Base-by-base conservation (phyloP, 2,888 invertebrate species). In the Pandemis cinnamomeana region DNA sequence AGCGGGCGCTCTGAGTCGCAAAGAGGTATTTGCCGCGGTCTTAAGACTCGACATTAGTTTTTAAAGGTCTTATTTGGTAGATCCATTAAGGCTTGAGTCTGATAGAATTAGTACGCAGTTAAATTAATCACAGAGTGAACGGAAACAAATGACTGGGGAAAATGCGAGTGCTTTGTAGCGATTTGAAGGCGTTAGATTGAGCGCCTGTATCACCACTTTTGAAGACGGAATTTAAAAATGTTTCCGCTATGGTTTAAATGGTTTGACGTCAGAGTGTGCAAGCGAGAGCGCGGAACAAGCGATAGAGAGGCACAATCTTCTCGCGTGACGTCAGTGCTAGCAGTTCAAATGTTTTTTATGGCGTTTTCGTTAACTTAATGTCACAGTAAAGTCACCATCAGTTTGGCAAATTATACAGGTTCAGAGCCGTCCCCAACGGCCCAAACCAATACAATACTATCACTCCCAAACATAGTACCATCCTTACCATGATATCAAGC, bases 11-110 rank as follows among this genome's bases (percentile, higher is more conserved):
- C 81, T 83, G 86, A 92, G 91, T 91, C 90, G 89, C 93, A 93
- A 93, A 93, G 93, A 92, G 93, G 93, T 93, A 93, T 93, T 93
- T 93, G 92, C 89, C 89, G 89, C 86, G 87, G 91, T 87, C 91
- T 93, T 92, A 92, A 91, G 91, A 87, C 91, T 87, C 91, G 88
- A 89, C 93, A 93, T 93, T 93, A 91, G 93, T 93, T 93, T 93
- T 93, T 93, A 93, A 92, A 92, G 91, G 92, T 89, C 91, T 92
- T 93, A 92, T 93, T 93, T 91, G 91, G 58, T 20, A 27, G 90
- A 87, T 90, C 91, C 88, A 89, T 92, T 91, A 91, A 91, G 88
- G 87, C 87, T 83, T 84, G 83, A 85, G 89, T 85, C 89, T 91
- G 90, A 93, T 92, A 92, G 92, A 93, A 92, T 93, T 92, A 93